A percentile compares a stretch with the other conserved stretches of the same genome.
These are phyloP conservation scores for Zoanthus gigantus DNA, from an alignment of 92 coral and sea anemone genomes.

Conservation along the genomic window DNA sequence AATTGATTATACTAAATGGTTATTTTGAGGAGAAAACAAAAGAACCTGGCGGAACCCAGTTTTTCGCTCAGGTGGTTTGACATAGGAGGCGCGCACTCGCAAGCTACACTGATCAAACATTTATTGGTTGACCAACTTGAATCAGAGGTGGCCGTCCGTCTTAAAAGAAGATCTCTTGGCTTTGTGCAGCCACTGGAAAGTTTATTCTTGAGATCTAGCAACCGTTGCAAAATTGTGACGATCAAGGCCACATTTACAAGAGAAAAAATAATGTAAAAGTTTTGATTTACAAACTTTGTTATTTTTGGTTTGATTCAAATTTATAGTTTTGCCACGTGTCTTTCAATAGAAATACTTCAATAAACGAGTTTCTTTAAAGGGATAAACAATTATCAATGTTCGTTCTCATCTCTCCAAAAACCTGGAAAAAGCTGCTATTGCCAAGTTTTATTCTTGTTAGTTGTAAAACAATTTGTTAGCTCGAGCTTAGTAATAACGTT, in stretches of 20 bases:
- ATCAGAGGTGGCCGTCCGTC: conserved; percentile 17
- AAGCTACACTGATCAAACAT: conserved; percentile 32
- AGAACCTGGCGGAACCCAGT: conserved; percentile 30
- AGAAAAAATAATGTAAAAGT: neutral
- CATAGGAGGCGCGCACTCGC: conserved; percentile 1
- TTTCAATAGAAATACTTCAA: conserved; percentile 18
- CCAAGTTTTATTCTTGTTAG: neutral
- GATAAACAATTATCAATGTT: neutral
- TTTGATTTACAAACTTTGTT: neutral
- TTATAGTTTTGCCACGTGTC: conserved; percentile 45
- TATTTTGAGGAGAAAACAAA: conserved; percentile 1
- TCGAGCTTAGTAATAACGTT: neutral
- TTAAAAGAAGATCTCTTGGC: conserved; percentile 9
- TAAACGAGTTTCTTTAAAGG: conserved; percentile 1
- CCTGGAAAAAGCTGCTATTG: neutral
- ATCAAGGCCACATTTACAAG: neutral
- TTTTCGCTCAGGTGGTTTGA: conserved; percentile 21
- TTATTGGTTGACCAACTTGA: conserved; percentile 31
- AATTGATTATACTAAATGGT: neutral
- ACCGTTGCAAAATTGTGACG: conserved; percentile 19
- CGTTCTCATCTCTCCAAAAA: neutral
- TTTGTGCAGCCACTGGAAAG: conserved; percentile 39
- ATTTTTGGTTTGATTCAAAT: neutral
- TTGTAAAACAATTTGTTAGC: neutral
- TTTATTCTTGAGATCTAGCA: conserved; percentile 21